phyloP scores from a whole-genome alignment of 2,888 invertebrate genomes.

The Cephus sareptanus region DNA sequence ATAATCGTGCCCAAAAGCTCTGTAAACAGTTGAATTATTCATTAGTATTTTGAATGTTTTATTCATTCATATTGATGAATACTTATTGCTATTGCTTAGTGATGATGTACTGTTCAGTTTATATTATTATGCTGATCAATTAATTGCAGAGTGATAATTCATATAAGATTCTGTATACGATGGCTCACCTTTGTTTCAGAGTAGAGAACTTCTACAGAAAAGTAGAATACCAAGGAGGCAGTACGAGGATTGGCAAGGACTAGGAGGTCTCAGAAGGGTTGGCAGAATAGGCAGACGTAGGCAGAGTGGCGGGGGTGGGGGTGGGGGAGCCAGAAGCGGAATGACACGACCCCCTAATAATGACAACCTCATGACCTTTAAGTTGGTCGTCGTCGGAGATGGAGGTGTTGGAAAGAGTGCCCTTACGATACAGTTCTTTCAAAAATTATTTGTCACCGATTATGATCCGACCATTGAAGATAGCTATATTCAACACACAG shows the following conservation, averaged over 20 bases:
- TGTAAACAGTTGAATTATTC: background rate
- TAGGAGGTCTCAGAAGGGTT: constrained; percentile 41
- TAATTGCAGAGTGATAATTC: background rate
- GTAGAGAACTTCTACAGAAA: background rate
- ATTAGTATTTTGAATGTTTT: background rate
- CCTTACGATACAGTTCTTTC: constrained; percentile 97
- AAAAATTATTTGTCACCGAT: constrained; percentile 93
- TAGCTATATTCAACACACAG: constrained; percentile 93
- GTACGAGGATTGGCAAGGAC: constrained; percentile 26
- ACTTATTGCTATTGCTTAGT: background rate
- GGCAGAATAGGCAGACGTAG: constrained; percentile 59
- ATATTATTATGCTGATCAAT: background rate
- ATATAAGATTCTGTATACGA: background rate
- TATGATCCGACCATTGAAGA: constrained; percentile 97
- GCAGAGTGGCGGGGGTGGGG: constrained; percentile 48
- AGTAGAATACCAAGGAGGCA: background rate
- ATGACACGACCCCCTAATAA: constrained; percentile 78
- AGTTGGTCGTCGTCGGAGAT: constrained; percentile 93
- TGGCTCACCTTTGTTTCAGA: background rate
- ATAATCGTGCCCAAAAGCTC: background rate
- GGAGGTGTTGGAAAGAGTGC: constrained; percentile 96
- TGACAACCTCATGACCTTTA: constrained; percentile 81
- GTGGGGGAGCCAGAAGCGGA: constrained; percentile 57
- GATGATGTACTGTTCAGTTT: background rate
- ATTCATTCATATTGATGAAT: background rate